Evolutionary conservation across 2,888 invertebrate genomes (phyloP).

Genomic region (Kuschelorhynchus macadamiae): DNA sequence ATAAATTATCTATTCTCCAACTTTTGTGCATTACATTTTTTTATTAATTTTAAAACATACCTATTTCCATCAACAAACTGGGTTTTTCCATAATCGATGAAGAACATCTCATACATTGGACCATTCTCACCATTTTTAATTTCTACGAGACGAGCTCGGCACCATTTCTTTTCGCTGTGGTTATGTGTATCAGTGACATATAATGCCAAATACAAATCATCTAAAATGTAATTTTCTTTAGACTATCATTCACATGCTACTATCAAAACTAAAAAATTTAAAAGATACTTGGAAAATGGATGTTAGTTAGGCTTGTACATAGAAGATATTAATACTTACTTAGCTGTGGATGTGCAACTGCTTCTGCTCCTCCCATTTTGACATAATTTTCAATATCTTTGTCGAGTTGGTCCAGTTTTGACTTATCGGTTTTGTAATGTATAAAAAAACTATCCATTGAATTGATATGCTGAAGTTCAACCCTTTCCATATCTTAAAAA

Average conservation of each 20-base stretch:
- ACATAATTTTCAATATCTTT: constrained; percentile 57
- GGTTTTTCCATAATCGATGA: constrained; percentile 77
- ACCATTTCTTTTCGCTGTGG: constrained; percentile 72
- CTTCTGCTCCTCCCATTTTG: constrained; percentile 50
- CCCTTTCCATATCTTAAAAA: constrained; percentile 45
- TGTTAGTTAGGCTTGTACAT: no score
- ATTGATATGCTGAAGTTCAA: constrained; percentile 60
- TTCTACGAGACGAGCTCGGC: constrained; percentile 73
- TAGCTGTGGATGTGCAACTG: constrained; percentile 54
- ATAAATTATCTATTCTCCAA: no score
- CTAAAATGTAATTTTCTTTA: constrained; percentile 68
- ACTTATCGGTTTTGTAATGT: constrained; percentile 53
- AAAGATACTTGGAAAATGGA: no score
- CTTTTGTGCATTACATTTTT: no score
- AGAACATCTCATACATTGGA: constrained; percentile 71
- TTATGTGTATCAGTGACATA: constrained; percentile 58
- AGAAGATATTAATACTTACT: no score
- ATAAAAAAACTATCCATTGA: constrained; percentile 60
- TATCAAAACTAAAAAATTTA: no score
- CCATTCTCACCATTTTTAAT: constrained; percentile 57
- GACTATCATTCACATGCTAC: no score
- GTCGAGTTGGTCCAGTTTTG: constrained; percentile 51
- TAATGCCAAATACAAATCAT: constrained; percentile 75
- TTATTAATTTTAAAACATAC: constrained; percentile 68
- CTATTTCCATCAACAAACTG: constrained; percentile 69